Evolutionary conservation across 2,888 invertebrate genomes (phyloP), one percentile per base, ranked within the genome.

Genomic region (Gonocerus acuteangulatus): DNA sequence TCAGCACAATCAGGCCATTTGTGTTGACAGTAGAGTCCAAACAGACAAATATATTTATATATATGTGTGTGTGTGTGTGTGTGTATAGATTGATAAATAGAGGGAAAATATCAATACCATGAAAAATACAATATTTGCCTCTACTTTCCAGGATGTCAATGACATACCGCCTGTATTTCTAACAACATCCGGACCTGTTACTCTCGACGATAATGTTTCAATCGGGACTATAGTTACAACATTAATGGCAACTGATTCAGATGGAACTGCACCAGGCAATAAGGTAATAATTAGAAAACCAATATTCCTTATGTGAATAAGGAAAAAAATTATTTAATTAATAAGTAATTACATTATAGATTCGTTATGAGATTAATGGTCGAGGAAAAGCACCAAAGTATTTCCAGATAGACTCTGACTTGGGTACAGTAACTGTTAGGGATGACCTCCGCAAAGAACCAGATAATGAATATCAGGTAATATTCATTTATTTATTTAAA

Each of bases 111-210:
- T n/a, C n/a, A n/a, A n/a, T n/a, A n/a, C n/a, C n/a, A n/a, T n/a
- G n/a, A n/a, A n/a, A n/a, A n/a, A n/a, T n/a, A n/a, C n/a, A n/a
- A n/a, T n/a, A n/a, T n/a, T n/a, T n/a, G n/a, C n/a, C n/a, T n/a
- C n/a, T n/a, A n/a, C n/a, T n/a, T 16, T 51, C 19, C 75, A 89
- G 82, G 93, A 93, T 73, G 83, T 86, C 67, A 93, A 93, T 73
- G 92, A 94, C 74, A 86, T 90, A 68, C 84, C 90, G 0, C 93
- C 93, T 4, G 85, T 90, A 54, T 93, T 93, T 73, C 86, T 88
- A 0, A 83, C 87, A 0, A 83, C 89, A 0, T 86, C 89, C 0
- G 84, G 87, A 56, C 89, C 92, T 0, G 83, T 92, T 1, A 87
- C 89, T 0, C 77, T 93, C 11, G 89, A 89, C 69, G 92, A 91